A percentile compares a stretch with the other conserved stretches of the same genome.
These are phyloP conservation scores for Corythoichthys haematopterus DNA, from an alignment of 2,113 vertebrate genomes.

Conservation along the genomic window DNA sequence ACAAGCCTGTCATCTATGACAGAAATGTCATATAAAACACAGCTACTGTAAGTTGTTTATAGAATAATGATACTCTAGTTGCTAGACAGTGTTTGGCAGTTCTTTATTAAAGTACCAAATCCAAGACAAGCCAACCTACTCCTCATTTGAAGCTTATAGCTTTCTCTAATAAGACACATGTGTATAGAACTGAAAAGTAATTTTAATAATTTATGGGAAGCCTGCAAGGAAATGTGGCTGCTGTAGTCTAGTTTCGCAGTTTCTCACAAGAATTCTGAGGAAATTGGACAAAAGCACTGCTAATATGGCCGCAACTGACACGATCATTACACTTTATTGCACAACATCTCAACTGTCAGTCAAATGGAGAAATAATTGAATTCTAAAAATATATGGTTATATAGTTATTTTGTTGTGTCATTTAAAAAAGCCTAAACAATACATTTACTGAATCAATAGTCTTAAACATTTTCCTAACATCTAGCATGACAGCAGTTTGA, in stretches of 20 bases:
- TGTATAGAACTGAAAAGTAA: neutral
- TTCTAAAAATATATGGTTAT: too few relatives aligned
- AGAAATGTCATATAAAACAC: conserved; percentile 1
- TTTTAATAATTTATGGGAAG: neutral
- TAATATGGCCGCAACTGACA: too few relatives aligned
- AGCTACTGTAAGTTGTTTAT: neutral
- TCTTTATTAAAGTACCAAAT: neutral
- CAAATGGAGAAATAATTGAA: too few relatives aligned
- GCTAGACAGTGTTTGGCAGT: neutral
- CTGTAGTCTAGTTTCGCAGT: neutral
- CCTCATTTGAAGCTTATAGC: neutral
- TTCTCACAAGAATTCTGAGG: neutral
- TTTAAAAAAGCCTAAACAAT: too few relatives aligned
- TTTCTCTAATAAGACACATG: neutral
- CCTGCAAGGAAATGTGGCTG: neutral
- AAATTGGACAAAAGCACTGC: too few relatives aligned
- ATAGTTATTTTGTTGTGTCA: too few relatives aligned
- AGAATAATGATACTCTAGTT: neutral
- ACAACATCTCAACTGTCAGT: too few relatives aligned
- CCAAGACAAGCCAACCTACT: neutral
- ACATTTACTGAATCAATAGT: too few relatives aligned
- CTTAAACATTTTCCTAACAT: too few relatives aligned
- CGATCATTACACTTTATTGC: too few relatives aligned
- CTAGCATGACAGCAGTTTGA: too few relatives aligned
- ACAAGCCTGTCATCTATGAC: neutral